Conservation (phyloP, 1,140 invertebrate species). For the Ruditapes philippinarum region DNA sequence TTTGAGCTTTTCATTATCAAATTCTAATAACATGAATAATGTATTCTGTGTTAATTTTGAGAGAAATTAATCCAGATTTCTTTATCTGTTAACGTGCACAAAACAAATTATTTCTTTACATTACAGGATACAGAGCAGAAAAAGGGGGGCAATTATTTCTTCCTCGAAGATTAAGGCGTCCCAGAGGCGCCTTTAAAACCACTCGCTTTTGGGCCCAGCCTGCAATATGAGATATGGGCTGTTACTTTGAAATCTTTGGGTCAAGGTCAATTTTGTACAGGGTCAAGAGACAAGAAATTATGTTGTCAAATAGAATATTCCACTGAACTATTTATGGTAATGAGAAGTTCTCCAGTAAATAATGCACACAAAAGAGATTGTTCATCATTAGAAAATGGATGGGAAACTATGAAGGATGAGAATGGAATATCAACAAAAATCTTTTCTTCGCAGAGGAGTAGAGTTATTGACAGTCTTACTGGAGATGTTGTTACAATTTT, state of each 20-base stretch:
- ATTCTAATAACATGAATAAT: too few relatives aligned
- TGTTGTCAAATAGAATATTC: too few relatives aligned
- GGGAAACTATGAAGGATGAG: not conserved
- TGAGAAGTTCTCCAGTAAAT: too few relatives aligned
- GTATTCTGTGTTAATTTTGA: too few relatives aligned
- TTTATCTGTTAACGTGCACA: too few relatives aligned
- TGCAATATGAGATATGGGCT: constrained; percentile 31
- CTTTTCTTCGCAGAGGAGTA: too few relatives aligned
- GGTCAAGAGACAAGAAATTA: not conserved
- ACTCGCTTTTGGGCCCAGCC: constrained; percentile 36
- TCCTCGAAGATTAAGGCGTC: constrained; percentile 95
- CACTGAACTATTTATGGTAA: too few relatives aligned
- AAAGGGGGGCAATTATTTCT: constrained; percentile 98
- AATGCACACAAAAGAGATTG: not conserved
- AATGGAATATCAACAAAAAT: not conserved
- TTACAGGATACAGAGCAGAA: constrained; percentile 98
- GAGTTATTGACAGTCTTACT: too few relatives aligned
- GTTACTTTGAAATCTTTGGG: not conserved
- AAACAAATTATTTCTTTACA: too few relatives aligned
- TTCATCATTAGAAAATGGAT: not conserved
- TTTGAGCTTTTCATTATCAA: too few relatives aligned
- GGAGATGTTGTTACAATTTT: not conserved
- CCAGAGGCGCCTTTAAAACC: constrained; percentile 12
- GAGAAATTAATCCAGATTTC: too few relatives aligned
- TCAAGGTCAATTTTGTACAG: not conserved